Evolutionary conservation across 1,140 invertebrate species (phyloP), one percentile per base, ranked within the genome.

Genomic region (Drosophila grimshawi): DNA sequence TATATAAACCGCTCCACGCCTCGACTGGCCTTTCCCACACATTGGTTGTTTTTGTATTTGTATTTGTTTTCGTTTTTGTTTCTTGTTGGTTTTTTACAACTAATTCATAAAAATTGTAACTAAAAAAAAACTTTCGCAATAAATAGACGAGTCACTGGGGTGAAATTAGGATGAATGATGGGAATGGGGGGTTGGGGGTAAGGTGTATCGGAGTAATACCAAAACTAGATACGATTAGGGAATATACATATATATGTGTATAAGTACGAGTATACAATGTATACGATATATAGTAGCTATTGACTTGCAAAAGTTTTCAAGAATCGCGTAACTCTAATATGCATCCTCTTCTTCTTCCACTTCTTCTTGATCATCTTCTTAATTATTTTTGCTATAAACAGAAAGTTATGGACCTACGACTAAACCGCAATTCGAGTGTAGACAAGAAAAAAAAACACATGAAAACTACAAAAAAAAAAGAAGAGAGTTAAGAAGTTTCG

Each of bases 81-180:
- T 65, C 37, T 52, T 59, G 8, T 39, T 37, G 48, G 59, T 48
- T 43, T 57, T 78, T 67, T 52, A 67, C 76, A 82, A 88, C 83
- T 88, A 88, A 82, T 88, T 88, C 68, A 83, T 83, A 83, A 73
- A 64, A 61, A 70, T 76, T 88, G 75, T 71, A 80, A 78, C 85
- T 86, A 82, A 80, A 67, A 74, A 19, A 59, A 69, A 60, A 72
- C 74, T 77, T 69, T 69, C 10, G 37, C 52, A 76, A 61, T 68
- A 69, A 74, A 68, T 72, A 72, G 61, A 69, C 65, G 41, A 41
- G 46, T 35, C 41, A 41, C 11, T 32, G 43, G 2, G 48, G 41
- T 19, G 43, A 19, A 43, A 30, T 59, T 30, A 5, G 37, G 6
- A 33, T 19, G 19, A 19, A 19, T 19, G 19, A 19, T 19, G 19